Conservation (phyloP, 2,888 invertebrate species). For the Drosophila phalerata region DNA sequence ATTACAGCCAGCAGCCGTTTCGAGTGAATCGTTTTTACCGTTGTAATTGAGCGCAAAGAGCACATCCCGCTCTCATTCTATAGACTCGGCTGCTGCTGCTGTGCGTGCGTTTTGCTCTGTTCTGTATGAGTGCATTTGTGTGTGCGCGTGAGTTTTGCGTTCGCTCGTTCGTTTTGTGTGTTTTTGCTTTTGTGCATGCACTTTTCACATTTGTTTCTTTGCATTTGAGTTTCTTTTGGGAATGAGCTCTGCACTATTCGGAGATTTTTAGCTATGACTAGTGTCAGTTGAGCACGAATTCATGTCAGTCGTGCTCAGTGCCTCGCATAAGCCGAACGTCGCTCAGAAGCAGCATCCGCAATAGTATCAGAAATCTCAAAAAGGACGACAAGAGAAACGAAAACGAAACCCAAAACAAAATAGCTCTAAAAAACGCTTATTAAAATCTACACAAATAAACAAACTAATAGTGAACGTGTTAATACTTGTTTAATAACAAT, state of each 20-base stretch:
- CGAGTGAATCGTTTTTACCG: conserved; percentile 55
- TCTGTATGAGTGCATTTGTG: conserved; percentile 20
- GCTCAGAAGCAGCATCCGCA: conserved; percentile 36
- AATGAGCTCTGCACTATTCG: conserved; percentile 53
- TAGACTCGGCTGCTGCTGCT: conserved; percentile 30
- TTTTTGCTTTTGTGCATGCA: conserved; percentile 63
- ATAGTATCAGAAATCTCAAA: conserved; percentile 30
- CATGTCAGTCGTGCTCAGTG: conserved; percentile 82
- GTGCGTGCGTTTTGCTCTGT: conserved; percentile 39
- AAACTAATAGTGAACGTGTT: conserved; percentile 52
- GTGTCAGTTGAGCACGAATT: conserved; percentile 70
- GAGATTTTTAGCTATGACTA: conserved; percentile 79
- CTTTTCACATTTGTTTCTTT: conserved; percentile 74
- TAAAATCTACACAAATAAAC: conserved; percentile 20
- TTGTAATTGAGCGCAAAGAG: conserved; percentile 46
- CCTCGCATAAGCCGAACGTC: conserved; percentile 76
- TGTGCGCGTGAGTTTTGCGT: conserved; percentile 35
- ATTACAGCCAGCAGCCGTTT: conserved; percentile 47
- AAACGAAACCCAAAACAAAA: conserved; percentile 59
- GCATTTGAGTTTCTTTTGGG: conserved; percentile 67
- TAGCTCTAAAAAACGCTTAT: conserved; percentile 23
- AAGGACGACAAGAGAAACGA: conserved; percentile 65
- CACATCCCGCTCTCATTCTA: conserved; percentile 21
- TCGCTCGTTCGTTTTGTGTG: conserved; percentile 30
- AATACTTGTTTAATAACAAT: conserved; percentile 16